Percentiles rank a stretch among this genome's conserved stretches.
phyloP scores from a whole-genome alignment of 2,888 invertebrate species.

The Drosophila putrida region DNA sequence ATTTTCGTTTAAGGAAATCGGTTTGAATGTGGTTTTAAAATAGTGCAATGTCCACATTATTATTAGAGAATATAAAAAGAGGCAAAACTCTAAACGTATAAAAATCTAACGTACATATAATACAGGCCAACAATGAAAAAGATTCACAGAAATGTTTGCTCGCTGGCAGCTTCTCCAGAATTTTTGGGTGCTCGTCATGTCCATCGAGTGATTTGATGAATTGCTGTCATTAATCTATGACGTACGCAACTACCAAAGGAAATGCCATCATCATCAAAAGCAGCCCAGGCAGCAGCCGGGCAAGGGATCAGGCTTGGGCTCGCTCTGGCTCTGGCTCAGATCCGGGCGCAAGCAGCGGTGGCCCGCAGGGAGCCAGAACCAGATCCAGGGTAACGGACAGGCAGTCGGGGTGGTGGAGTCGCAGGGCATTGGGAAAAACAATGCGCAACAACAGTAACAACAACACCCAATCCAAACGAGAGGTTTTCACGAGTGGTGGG shows the following conservation, averaged over 20 bases:
- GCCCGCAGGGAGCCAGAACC: conserved; percentile 56
- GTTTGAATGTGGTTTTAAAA: neutral
- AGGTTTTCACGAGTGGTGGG: conserved; percentile 32
- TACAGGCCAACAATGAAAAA: conserved; percentile 39
- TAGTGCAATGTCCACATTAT: neutral
- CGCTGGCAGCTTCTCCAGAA: conserved; percentile 70
- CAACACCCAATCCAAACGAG: conserved; percentile 40
- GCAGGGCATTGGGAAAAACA: conserved; percentile 52
- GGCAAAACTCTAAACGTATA: conserved; percentile 40
- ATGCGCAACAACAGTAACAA: conserved; percentile 32
- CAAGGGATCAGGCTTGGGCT: neutral
- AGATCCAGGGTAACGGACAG: conserved; percentile 21
- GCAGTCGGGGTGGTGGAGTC: conserved; percentile 21
- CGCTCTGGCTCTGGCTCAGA: conserved; percentile 22
- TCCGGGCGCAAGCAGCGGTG: conserved; percentile 32
- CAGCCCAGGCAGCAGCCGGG: conserved; percentile 73
- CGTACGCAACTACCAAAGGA: conserved; percentile 85
- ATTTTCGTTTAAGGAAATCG: neutral
- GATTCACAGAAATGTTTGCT: conserved; percentile 63
- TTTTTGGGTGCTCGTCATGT: conserved; percentile 84
- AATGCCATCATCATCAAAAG: conserved; percentile 83
- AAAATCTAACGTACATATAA: neutral
- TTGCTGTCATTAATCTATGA: conserved; percentile 86
- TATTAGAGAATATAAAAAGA: conserved; percentile 7
- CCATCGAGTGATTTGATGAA: conserved; percentile 86